Percentiles rank a stretch among this genome's conserved stretches.
phyloP scores from a whole-genome alignment of 2,797 vertebrate species.

The Dromococcyx pavoninus region DNA sequence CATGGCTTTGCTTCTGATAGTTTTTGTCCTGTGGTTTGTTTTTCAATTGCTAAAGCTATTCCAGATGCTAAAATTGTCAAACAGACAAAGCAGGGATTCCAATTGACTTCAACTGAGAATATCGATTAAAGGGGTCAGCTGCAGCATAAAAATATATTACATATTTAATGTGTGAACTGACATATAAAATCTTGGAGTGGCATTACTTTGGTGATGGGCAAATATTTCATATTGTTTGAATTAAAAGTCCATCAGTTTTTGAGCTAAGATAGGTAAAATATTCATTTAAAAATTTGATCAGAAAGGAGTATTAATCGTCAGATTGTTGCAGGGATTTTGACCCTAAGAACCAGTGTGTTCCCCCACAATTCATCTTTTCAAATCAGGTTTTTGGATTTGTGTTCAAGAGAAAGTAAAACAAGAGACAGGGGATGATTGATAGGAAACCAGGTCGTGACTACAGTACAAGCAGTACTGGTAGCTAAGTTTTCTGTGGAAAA shows the following conservation, averaged over 20 bases:
- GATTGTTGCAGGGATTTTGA: background rate
- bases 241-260: background rate
- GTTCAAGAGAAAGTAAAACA: background rate
- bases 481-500: background rate
- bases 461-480: background rate
- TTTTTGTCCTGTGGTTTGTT: constrained; percentile 46
- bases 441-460: background rate
- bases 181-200: background rate
- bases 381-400: background rate
- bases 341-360: background rate
- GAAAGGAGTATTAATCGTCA: background rate
- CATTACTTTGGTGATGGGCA: background rate
- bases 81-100: constrained; percentile 3
- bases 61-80: constrained; percentile 53
- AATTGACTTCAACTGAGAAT: background rate
- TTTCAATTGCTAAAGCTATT: constrained; percentile 53
- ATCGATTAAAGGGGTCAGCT: constrained; percentile 48
- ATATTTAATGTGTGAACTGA: background rate
- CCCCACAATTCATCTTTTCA: background rate
- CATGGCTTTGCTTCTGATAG: constrained; percentile 12
- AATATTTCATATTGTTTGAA: background rate
- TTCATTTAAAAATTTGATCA: background rate
- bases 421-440: background rate
- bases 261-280: background rate
- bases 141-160: background rate